Percentiles rank a stretch among this genome's conserved stretches.
phyloP scores from a whole-genome alignment of 2,797 vertebrate species.

The Loriculus beryllinus region DNA sequence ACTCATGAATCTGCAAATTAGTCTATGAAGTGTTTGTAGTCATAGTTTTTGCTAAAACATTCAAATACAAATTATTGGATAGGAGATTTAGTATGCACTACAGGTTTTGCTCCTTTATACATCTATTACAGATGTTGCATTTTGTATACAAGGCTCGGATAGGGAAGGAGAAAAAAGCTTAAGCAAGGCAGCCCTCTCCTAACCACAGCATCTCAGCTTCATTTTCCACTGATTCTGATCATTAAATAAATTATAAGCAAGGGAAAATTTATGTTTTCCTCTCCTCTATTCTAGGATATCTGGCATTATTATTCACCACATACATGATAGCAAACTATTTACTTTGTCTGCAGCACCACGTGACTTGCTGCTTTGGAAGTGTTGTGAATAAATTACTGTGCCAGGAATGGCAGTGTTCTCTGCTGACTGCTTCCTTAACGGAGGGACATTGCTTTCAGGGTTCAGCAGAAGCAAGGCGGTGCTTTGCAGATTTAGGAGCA shows the following conservation, averaged over 20 bases:
- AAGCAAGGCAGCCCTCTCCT: background rate
- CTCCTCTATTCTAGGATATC: background rate
- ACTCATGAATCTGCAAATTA: conserved; percentile 40
- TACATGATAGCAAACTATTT: background rate
- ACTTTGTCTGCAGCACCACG: background rate
- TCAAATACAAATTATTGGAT: background rate
- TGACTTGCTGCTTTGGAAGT: background rate
- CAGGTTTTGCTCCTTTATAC: background rate
- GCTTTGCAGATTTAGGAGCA: background rate
- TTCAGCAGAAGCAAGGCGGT: background rate
- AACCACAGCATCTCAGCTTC: background rate
- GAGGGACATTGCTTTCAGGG: fast-evolving
- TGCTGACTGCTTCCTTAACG: background rate
- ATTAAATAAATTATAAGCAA: background rate
- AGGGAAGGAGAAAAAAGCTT: background rate
- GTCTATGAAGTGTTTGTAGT: conserved; percentile 19
- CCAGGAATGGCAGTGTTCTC: background rate
- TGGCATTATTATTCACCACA: background rate
- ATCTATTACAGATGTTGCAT: background rate
- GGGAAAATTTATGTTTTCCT: background rate
- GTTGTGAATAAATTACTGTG: background rate
- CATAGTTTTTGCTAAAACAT: conserved; percentile 15
- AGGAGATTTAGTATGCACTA: background rate
- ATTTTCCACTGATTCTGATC: background rate
- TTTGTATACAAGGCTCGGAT: background rate